phyloP scores from a whole-genome alignment of 2,888 invertebrate species.

The Aphidoletes aphidimyza region DNA sequence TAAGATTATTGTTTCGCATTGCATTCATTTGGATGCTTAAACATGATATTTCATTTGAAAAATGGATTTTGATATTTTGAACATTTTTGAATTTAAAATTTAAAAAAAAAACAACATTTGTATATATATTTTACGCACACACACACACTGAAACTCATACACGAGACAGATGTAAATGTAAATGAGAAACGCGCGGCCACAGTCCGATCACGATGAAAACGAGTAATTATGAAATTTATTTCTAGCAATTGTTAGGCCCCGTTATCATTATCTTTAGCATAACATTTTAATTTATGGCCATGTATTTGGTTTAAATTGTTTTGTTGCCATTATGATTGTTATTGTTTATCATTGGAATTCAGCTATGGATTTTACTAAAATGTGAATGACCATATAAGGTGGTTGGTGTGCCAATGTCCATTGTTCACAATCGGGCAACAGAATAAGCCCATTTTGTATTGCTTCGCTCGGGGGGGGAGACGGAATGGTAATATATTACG shows the following conservation, averaged over 20 bases:
- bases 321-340: slow-evolving; percentile 33
- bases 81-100: no score
- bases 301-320: slow-evolving; percentile 44
- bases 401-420: background rate
- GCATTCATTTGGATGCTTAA: background rate
- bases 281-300: slow-evolving; percentile 32
- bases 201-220: background rate
- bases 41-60: background rate
- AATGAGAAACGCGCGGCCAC: no score
- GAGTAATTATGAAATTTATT: slow-evolving; percentile 41
- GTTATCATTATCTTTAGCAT: slow-evolving; percentile 26
- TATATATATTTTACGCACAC: no score
- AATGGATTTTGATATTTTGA: background rate
- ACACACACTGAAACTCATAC: no score
- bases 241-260: slow-evolving; percentile 21
- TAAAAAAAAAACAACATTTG: no score
- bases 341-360: slow-evolving; percentile 43
- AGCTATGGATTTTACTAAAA: background rate
- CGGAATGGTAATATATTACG: slow-evolving; percentile 28
- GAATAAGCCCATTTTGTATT: no score
- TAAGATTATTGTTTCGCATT: background rate
- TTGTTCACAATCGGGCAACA: no score
- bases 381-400: slow-evolving; percentile 14
- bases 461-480: no score
- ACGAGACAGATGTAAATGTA: no score